Evolutionary conservation across 2,113 vertebrate species (phyloP).

Genomic region (Chloropsis hardwickii): DNA sequence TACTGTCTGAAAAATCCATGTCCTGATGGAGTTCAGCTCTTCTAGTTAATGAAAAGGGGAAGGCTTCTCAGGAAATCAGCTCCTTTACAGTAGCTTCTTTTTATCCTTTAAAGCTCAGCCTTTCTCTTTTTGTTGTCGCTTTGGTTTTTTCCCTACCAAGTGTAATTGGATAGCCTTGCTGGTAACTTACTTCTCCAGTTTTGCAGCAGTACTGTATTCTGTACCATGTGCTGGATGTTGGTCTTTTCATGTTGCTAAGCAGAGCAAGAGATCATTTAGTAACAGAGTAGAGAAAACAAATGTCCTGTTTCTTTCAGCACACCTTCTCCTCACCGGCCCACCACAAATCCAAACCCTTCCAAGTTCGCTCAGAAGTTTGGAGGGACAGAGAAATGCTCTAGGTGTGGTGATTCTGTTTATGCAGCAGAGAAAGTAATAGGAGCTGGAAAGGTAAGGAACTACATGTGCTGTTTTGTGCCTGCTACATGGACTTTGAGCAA

Average conservation of each 20-base stretch:
- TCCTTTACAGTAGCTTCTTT: background rate
- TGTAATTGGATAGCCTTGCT: background rate
- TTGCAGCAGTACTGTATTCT: background rate
- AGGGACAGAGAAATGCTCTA: slow-evolving; percentile 87
- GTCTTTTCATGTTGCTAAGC: background rate
- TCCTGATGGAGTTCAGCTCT: background rate
- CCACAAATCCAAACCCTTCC: slow-evolving; percentile 88
- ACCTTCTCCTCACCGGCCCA: slow-evolving; percentile 79
- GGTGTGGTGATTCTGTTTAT: slow-evolving; percentile 90
- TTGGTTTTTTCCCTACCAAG: background rate
- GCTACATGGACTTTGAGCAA: fast-evolving
- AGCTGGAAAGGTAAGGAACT: slow-evolving; percentile 86
- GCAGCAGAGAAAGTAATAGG: slow-evolving; percentile 94
- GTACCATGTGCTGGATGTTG: background rate
- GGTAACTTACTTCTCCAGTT: background rate
- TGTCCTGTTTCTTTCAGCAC: slow-evolving; percentile 44
- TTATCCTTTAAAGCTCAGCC: background rate
- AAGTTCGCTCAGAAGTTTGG: slow-evolving; percentile 94
- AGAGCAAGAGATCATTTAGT: background rate
- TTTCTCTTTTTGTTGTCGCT: background rate
- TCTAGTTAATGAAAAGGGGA: background rate
- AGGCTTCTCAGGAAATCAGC: background rate
- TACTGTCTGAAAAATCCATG: background rate
- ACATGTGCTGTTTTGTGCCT: background rate
- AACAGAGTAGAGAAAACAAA: background rate